Percentiles rank a stretch among this genome's conserved stretches.
Conservation (phyloP, 2,888 invertebrate species). For the Biston betularia region DNA sequence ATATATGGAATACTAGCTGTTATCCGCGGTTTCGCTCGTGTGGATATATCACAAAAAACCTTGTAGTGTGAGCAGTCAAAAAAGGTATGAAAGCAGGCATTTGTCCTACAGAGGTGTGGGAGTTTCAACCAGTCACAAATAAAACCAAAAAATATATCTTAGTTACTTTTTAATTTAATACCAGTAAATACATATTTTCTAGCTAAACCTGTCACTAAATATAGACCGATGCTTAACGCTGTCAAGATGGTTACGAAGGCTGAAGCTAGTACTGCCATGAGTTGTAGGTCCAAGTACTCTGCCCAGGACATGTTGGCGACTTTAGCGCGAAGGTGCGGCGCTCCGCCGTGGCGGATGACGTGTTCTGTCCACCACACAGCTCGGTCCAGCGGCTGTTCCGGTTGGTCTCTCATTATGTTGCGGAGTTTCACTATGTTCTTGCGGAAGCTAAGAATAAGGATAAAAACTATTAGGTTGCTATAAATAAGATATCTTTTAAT, state of each 20-base stretch:
- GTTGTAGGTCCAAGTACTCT: constrained; percentile 26
- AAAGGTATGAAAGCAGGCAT: no score
- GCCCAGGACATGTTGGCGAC: constrained; percentile 48
- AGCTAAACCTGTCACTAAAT: constrained; percentile 5
- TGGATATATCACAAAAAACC: no score
- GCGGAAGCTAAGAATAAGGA: constrained; percentile 24
- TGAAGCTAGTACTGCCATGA: constrained; percentile 8
- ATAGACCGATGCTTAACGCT: background rate
- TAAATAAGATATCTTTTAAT: no score
- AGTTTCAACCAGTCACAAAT: background rate
- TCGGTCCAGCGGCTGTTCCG: constrained; percentile 43
- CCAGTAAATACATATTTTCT: constrained; percentile 4
- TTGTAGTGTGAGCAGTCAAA: no score
- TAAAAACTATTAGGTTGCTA: background rate
- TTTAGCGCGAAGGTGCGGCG: constrained; percentile 46
- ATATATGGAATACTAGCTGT: no score
- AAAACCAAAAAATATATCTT: background rate
- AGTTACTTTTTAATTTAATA: constrained; percentile 25
- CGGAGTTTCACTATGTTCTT: constrained; percentile 36
- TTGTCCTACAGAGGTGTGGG: no score
- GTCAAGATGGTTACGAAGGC: background rate
- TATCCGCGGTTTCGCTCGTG: no score
- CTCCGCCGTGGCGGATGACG: constrained; percentile 49
- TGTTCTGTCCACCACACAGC: constrained; percentile 53
- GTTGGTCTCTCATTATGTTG: constrained; percentile 45